These are phyloP conservation scores for Galeopterus variegatus DNA, from an alignment of 2,113 vertebrate species.

Conservation along the genomic window DNA sequence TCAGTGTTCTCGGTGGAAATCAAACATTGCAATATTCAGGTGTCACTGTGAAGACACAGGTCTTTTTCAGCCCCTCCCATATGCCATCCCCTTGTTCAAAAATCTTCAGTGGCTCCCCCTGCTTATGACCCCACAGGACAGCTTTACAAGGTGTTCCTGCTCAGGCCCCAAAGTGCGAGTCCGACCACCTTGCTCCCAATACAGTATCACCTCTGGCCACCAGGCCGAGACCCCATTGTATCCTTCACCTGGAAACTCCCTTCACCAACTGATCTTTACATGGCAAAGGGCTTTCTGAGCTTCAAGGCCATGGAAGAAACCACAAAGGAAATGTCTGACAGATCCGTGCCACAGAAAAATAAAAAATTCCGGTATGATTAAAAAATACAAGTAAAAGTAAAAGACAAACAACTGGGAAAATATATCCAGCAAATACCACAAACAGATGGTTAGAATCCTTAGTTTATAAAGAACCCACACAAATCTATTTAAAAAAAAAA, in stretches of 20 bases:
- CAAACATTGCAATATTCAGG: neutral
- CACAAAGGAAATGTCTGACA: conserved; percentile 63
- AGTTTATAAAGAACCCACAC: conserved; percentile 23
- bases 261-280: neutral
- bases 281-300: neutral
- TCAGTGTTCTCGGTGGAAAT: neutral
- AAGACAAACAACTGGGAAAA: conserved; percentile 3
- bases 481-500: neutral
- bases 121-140: neutral
- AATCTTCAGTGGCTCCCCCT: neutral
- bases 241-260: conserved; percentile 1
- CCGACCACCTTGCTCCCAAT: neutral
- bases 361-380: neutral
- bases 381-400: conserved; percentile 52
- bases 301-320: conserved; percentile 40
- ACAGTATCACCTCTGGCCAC: neutral
- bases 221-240: neutral
- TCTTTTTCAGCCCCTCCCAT: neutral
- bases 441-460: conserved; percentile 13
- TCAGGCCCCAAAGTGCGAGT: neutral
- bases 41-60: neutral
- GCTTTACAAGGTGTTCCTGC: neutral
- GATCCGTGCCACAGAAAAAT: neutral
- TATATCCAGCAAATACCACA: neutral
- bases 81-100: neutral